Percentiles rank a stretch among this genome's conserved stretches.
Conservation (phyloP, 2,888 invertebrate genomes). For the Ectropis crepuscularia region DNA sequence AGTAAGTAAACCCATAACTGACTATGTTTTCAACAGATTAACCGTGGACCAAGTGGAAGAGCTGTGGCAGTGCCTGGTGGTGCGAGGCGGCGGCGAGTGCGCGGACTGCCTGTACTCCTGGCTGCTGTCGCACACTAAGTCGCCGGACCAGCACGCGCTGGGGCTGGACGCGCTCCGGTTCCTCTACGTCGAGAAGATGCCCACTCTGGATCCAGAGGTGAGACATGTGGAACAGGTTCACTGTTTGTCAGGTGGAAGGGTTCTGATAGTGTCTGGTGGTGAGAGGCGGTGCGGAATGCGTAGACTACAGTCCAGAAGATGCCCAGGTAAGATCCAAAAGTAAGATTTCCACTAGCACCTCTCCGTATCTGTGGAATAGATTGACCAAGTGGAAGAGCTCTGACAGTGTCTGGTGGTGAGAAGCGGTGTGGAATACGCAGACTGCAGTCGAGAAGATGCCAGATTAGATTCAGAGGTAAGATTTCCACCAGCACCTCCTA, state of each 20-base stretch:
- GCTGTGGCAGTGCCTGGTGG: constrained; percentile 95
- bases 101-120: constrained; percentile 97
- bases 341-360: too few relatives aligned
- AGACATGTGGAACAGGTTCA: constrained; percentile 16
- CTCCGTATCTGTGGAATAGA: too few relatives aligned
- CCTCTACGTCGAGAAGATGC: constrained; percentile 94
- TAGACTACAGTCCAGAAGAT: too few relatives aligned
- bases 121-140: constrained; percentile 96
- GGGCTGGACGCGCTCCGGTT: constrained; percentile 94
- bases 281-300: too few relatives aligned
- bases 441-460: constrained; percentile 58
- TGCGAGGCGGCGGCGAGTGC: constrained; percentile 89
- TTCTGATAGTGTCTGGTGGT: too few relatives aligned
- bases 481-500: too few relatives aligned
- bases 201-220: constrained; percentile 92
- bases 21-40: constrained; percentile 73
- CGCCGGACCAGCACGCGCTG: constrained; percentile 95
- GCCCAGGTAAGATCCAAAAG: too few relatives aligned
- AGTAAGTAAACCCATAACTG: not conserved
- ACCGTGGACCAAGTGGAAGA: constrained; percentile 95
- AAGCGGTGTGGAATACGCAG: constrained; percentile 74
- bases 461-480: too few relatives aligned
- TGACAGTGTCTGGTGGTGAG: too few relatives aligned
- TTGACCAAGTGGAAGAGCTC: too few relatives aligned
- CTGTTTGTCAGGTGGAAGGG: not conserved